Conservation (phyloP, 2,888 invertebrate species). For the Pilophorus perplexus region DNA sequence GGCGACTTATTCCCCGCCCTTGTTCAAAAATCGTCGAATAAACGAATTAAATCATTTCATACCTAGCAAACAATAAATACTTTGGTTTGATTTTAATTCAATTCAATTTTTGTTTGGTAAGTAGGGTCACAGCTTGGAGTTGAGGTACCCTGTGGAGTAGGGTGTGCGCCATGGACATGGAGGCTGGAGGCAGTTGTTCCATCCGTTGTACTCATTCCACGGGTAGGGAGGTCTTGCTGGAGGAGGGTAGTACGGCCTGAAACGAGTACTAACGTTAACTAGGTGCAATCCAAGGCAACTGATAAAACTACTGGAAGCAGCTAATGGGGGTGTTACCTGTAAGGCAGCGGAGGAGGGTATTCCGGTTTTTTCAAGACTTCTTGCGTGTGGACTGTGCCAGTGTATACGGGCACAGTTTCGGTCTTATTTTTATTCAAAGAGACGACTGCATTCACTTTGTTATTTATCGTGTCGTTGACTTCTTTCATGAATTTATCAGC, state of each 20-base stretch:
- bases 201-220: conserved; percentile 29
- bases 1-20: too few relatives aligned
- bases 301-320: too few relatives aligned
- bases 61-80: too few relatives aligned
- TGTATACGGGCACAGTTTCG: conserved; percentile 30
- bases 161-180: conserved; percentile 37
- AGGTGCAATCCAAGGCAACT: not conserved
- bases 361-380: conserved; percentile 36
- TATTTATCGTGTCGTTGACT: conserved; percentile 30
- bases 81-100: too few relatives aligned
- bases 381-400: conserved; percentile 27
- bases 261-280: not conserved
- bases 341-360: not conserved
- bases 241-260: conserved; percentile 34
- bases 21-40: too few relatives aligned
- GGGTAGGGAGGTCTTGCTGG: conserved; percentile 20
- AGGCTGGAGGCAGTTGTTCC: conserved; percentile 29
- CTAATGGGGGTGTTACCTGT: too few relatives aligned
- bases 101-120: too few relatives aligned
- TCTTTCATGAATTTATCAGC: conserved; percentile 32
- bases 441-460: conserved; percentile 36
- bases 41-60: too few relatives aligned
- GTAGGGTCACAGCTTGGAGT: not conserved
- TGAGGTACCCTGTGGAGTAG: conserved; percentile 8
- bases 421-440: conserved; percentile 32